Percentiles rank a stretch among this genome's conserved stretches.
phyloP scores from a whole-genome alignment of 2,888 invertebrate genomes.

The Drosophila melanosoma region DNA sequence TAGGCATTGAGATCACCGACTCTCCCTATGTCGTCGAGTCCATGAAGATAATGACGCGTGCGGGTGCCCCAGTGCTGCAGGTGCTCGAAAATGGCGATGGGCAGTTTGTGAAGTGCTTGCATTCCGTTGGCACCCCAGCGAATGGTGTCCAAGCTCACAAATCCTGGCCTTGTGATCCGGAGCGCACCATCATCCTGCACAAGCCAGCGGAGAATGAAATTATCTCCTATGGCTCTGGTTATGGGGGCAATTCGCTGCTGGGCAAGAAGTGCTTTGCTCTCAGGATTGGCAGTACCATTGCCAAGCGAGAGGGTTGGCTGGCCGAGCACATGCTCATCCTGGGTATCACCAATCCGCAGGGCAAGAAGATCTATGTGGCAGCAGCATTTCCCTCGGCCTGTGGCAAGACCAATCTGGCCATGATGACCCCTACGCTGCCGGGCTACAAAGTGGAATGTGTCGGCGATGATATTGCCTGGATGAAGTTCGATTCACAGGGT shows the following conservation, averaged over 20 bases:
- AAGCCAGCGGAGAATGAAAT: constrained; percentile 85
- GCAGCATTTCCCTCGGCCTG: constrained; percentile 99
- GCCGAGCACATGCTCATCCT: constrained; percentile 99
- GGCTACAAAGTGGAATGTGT: constrained; percentile 97
- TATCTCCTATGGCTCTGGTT: constrained; percentile 93
- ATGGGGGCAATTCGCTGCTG: constrained; percentile 97
- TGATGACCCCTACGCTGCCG: constrained; percentile 97
- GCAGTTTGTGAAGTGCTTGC: constrained; percentile 94
- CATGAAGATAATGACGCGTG: constrained; percentile 99
- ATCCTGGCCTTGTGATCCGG: constrained; percentile 99
- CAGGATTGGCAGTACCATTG: constrained; percentile 97
- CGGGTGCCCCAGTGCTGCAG: constrained; percentile 88
- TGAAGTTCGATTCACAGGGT: constrained; percentile 95
- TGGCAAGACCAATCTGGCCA: constrained; percentile 99
- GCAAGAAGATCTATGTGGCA: constrained; percentile 95
- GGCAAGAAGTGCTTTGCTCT: constrained; percentile 99
- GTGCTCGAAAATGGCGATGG: constrained; percentile 86
- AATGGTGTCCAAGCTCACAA: constrained; percentile 87
- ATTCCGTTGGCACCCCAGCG: constrained; percentile 94
- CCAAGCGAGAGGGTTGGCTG: constrained; percentile 97
- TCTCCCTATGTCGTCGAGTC: constrained; percentile 98
- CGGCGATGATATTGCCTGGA: constrained; percentile 99
- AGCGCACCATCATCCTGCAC: constrained; percentile 96
- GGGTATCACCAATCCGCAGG: constrained; percentile 96
- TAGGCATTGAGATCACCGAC: constrained; percentile 98